Evolutionary conservation across 2,888 invertebrate species (phyloP), one percentile per base, ranked within the genome.

Genomic region (Alsophila aescularia): DNA sequence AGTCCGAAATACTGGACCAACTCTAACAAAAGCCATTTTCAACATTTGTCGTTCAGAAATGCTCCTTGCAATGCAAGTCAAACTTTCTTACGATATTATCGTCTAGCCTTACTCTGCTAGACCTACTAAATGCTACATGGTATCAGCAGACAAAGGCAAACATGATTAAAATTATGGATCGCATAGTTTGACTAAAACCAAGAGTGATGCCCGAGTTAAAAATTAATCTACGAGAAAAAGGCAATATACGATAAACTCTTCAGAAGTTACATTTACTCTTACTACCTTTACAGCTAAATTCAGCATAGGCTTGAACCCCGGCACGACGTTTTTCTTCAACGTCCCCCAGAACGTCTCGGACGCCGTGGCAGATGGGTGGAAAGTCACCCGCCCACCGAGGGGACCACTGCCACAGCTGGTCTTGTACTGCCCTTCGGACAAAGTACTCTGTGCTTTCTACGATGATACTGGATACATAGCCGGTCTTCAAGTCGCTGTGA

Each of bases 401-500:
- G 69, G 70, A 0, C 68, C 68, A 0, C 44, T 75, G 13, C 53
- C 74, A 3, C 52, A 63, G 14, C 73, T 85, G n/a, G 48, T 57
- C 6, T 64, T 85, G 69, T 76, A 69, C 67, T 87, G 87, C 58
- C 60, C 70, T 1, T 13, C 55, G 0, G 81, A 78, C 51, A 66
- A 68, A 12, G 64, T 70, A 3, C 47, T 84, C 10, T 85, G 87
- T 56, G 67, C 61, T 0, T 54, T 81, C n/a, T 85, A 62, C 37
- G 79, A 81, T 21, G 70, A 71, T 29, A 66, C 60, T 4, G 75
- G 69, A 0, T 57, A 69, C 51, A 58, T 82, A 4, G 81, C 81
- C 45, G 87, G 86, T 0, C 21, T 82, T 9, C 85, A 86, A 59
- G 61, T 84, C 41, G 79, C 76, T 59, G 87, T 87, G 60, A 79